Base-by-base conservation (phyloP, 64 coral and sea anemone genomes). In the Montipora capricornis region DNA sequence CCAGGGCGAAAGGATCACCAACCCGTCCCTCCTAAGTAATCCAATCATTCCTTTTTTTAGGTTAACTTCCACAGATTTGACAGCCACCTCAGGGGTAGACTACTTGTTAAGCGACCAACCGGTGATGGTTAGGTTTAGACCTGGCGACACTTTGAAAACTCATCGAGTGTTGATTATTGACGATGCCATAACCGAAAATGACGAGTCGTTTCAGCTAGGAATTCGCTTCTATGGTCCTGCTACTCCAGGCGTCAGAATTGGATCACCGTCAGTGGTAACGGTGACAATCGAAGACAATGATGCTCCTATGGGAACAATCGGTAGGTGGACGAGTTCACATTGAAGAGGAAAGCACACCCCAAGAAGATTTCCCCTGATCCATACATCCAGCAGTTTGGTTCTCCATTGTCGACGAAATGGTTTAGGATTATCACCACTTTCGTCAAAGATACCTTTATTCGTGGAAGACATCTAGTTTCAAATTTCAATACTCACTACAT, bases 231-330 rank as follows among this genome's bases (percentile, higher is more conserved):
- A 10, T 5, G 82, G 66, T 71, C 82, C 82, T n/a, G 67, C 82
- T 50, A 66, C 46, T 20, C 82, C 82, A 68, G 11, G 64, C 14
- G 67, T 68, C 3, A 67, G 15, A 0, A 3, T 86, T 6, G 82
- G 82, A 20, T 8, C 14, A 17, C 26, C 4, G 6, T 12, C 8
- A 20, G 15, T 17, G 16, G 10, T 47, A 20, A 73, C 82, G 1
- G 64, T 86, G 8, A 47, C 20, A 71, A 86, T 86, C n/a, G 47
- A 71, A 3, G 82, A 86, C 47, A 19, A 68, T 69, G 81, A 84
- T 68, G 29, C 44, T 10, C 2, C 74, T 29, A 75, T 20, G 20
- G 73, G 0, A 22, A 3, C 24, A 64, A 16, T 12, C 14, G 61
- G 61, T 64, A 64, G 61, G 61, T 64, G 61, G 61, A 64, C 61